Evolutionary conservation across 2,797 vertebrate genomes (phyloP).

Genomic region (Morelia viridis): DNA sequence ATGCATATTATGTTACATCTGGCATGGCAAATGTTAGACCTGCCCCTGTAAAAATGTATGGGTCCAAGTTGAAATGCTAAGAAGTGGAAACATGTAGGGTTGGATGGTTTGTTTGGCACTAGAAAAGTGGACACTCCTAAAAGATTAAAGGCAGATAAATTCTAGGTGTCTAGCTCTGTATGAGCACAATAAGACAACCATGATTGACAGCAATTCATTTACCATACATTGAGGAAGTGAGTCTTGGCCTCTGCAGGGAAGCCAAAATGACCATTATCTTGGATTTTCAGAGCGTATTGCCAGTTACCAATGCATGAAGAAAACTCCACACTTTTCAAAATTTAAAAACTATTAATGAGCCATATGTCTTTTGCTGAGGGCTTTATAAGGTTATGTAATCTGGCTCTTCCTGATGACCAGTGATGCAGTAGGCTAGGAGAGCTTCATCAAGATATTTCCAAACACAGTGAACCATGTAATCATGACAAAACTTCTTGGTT

Average conservation of each 20-base stretch:
- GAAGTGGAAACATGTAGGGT: not conserved
- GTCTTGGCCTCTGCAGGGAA: constrained; percentile 27
- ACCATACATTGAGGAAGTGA: constrained; percentile 31
- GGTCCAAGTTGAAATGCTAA: not conserved
- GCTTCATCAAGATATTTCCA: not conserved
- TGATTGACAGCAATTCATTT: constrained; percentile 37
- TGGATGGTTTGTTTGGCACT: constrained; percentile 12
- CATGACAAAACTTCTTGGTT: not conserved
- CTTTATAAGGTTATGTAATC: constrained; percentile 2
- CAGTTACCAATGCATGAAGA: constrained; percentile 26
- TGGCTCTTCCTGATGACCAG: not conserved
- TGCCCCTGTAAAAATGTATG: not conserved
- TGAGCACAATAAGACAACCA: constrained; percentile 25
- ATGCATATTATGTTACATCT: not conserved
- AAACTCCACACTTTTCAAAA: constrained; percentile 21
- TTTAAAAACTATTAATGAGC: constrained; percentile 27
- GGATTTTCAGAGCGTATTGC: constrained; percentile 28
- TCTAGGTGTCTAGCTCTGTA: constrained; percentile 19
- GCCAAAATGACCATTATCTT: constrained; percentile 37
- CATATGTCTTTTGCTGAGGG: constrained; percentile 8
- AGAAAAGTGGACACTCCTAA: constrained; percentile 27
- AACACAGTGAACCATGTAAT: not conserved
- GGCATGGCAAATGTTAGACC: not conserved
- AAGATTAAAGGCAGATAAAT: constrained; percentile 29
- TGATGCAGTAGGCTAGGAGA: not conserved